Evolutionary conservation across 1,140 invertebrate species (phyloP).

Genomic region (Sipha flava): DNA sequence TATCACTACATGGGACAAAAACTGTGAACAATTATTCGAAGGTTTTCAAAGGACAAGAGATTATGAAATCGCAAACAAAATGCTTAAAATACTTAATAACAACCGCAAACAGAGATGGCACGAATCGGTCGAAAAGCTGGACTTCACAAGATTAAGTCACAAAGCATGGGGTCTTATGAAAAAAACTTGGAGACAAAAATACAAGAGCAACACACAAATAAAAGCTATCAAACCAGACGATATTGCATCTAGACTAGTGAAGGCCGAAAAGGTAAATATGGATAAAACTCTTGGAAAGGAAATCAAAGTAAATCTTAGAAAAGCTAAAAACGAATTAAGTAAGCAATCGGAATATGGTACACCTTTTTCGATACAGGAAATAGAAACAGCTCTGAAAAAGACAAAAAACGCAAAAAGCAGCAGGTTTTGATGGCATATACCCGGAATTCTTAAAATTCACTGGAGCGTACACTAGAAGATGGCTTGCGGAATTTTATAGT

Average conservation of each 20-base stretch:
- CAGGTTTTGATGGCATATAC: slow-evolving; percentile 32
- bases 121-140: neutral
- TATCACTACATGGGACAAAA: slow-evolving; percentile 22
- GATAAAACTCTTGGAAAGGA: neutral
- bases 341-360: neutral
- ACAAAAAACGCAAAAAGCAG: slow-evolving; percentile 19
- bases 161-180: neutral
- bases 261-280: neutral
- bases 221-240: neutral
- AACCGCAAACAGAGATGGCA: neutral
- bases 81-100: neutral
- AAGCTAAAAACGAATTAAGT: neutral
- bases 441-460: slow-evolving; percentile 30
- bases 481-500: slow-evolving; percentile 14
- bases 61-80: neutral
- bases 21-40: neutral
- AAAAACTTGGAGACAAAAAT: neutral
- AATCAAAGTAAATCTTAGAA: neutral
- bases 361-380: neutral
- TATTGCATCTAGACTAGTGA: neutral
- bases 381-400: slow-evolving; percentile 9
- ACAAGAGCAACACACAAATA: neutral
- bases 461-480: slow-evolving; percentile 4
- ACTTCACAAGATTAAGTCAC: neutral
- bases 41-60: neutral